Base-by-base conservation (phyloP, 2,797 vertebrate species). In the Hippocampus kuda region DNA sequence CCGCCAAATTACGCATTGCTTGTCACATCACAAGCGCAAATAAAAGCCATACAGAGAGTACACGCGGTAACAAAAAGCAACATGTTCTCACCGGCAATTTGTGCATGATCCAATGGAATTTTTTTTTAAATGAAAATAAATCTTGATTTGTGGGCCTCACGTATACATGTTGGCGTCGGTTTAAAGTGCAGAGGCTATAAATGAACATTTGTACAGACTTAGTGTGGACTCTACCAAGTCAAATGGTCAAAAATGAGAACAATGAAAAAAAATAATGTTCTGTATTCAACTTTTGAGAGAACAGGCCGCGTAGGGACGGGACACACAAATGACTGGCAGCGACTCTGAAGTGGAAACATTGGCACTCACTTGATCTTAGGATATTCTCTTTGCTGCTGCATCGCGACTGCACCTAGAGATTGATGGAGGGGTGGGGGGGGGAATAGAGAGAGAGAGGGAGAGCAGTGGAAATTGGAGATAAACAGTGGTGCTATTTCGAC, bases 311-410 rank as follows among this genome's bases (percentile, higher is more conserved):
- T 8, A 44, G 67, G 70, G 70, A 44, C 38, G 62, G 12, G 63
- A 82, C 67, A 70, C 53, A 41, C 12, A 41, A n/a, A 56, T 30
- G 60, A 70, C 24, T 75, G 56, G 69, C 63, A 48, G 26, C 2
- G 26, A 68, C 48, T 70, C 72, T 59, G 56, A 59, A 27, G 56
- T 30, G 56, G 56, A 67, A 67, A 73, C 22, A 64, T 72, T 42
- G 71, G 72, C 79, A 94, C 96, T 94, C 88, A 98, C 96, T 98
- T 90, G 96, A 95, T 94, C 96, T 94, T 89, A 98, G 94, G 89
- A 98, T 98, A 83, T 98, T 98, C 89, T 98, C 96, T 91, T 98
- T 98, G 93, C 96, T 98, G 92, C 94, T 97, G 94, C 96, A 98
- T 91, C 96, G 92, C 77, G 96, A 98, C 89, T 98, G 96, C 88